Conservation (phyloP, 2,113 vertebrate genomes). For the Variabilichromis moorii region DNA sequence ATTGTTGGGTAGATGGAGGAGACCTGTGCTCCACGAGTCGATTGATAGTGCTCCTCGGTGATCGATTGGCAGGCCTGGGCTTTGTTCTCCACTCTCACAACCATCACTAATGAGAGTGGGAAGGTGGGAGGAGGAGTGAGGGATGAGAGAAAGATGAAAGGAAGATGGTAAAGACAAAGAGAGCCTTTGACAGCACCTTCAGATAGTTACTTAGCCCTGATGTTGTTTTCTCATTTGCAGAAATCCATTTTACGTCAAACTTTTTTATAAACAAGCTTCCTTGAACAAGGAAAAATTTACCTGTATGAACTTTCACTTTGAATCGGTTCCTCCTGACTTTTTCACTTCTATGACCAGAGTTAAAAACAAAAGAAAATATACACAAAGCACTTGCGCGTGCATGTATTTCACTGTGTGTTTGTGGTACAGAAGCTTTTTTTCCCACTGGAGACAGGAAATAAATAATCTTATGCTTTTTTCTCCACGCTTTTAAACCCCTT, state of each 20-base stretch:
- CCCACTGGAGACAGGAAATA: conserved; percentile 43
- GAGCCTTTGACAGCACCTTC: conserved; percentile 60
- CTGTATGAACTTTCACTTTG: not conserved
- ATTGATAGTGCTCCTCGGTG: conserved; percentile 49
- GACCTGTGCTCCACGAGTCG: conserved; percentile 47
- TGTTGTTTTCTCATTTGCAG: conserved; percentile 50
- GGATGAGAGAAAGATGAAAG: conserved; percentile 57
- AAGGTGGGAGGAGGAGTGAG: conserved; percentile 25
- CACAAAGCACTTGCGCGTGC: not conserved
- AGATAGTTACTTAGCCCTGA: conserved; percentile 49
- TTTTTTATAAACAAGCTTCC: not conserved
- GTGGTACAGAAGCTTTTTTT: not conserved
- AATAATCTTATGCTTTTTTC: conserved; percentile 50
- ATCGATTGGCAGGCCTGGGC: conserved; percentile 55
- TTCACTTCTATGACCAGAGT: not conserved
- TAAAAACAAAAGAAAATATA: conserved; percentile 5
- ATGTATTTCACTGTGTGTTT: not conserved
- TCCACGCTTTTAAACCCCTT: conserved; percentile 1
- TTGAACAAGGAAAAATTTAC: not conserved
- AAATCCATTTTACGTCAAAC: conserved; percentile 44
- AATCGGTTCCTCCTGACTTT: not conserved
- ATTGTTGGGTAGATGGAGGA: conserved; percentile 27
- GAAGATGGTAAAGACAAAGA: conserved; percentile 20
- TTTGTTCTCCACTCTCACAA: conserved; percentile 61
- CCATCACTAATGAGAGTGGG: conserved; percentile 51